Evolutionary conservation across 30 jellyfish, hydroid and myxozoan species (phyloP).

Genomic region (Haliclystus octoradiatus): DNA sequence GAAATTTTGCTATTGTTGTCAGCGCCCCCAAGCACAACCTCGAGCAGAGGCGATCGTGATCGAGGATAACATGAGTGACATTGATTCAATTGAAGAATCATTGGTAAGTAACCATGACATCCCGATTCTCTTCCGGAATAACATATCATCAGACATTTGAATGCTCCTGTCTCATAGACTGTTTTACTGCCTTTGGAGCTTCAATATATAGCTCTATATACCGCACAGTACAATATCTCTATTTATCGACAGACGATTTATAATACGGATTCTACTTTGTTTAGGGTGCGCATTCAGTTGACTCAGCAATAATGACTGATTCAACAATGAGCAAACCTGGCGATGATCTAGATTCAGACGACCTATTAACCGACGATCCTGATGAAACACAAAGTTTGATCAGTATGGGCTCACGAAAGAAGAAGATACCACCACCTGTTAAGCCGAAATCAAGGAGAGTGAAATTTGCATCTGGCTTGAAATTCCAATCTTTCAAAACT

Average conservation of each 20-base stretch:
- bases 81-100: background rate
- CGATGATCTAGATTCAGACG: background rate
- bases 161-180: too few relatives aligned
- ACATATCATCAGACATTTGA: too few relatives aligned
- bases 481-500: conserved; percentile 18
- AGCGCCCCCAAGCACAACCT: background rate
- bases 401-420: background rate
- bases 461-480: conserved; percentile 31
- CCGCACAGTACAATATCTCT: too few relatives aligned
- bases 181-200: too few relatives aligned
- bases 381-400: background rate
- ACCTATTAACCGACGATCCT: background rate
- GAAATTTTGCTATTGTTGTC: background rate
- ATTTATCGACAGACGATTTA: too few relatives aligned
- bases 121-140: too few relatives aligned
- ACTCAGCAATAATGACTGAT: background rate
- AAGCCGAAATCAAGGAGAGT: conserved; percentile 21
- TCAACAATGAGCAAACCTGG: background rate
- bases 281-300: background rate
- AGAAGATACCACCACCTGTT: conserved; percentile 1
- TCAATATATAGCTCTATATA: too few relatives aligned
- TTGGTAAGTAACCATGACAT: too few relatives aligned
- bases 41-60: conserved; percentile 1
- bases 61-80: conserved; percentile 2
- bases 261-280: background rate